Base-by-base conservation (phyloP, 2,113 vertebrate genomes). In the Dicentrarchus labrax region DNA sequence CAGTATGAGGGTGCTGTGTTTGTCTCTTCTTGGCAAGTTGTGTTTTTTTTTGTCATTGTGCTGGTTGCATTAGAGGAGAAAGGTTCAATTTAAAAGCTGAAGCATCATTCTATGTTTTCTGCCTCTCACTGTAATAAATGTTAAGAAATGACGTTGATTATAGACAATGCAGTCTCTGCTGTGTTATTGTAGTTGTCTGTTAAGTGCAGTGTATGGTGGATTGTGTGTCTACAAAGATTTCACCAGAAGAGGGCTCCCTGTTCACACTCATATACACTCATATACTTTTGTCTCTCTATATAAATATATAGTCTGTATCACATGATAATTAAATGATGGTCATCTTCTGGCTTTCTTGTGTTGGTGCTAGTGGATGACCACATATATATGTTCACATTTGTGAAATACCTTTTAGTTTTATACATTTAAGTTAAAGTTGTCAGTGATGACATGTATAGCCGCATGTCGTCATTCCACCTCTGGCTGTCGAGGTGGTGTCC, bases 171-270 rank as follows among this genome's bases (percentile, higher is more conserved):
- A 30, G 30, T 30, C 30, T 30, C 30, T 30, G n/a, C n/a, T n/a
- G n/a, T 30, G 30, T 30, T 3, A 30, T 30, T 30, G 30, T 30
- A 30, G 30, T 30, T 30, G 30, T 30, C 30, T 30, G 30, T 30
- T 30, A 30, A 30, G 30, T 24, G 57, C 22, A 8, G 12, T 39
- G 10, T n/a, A n/a, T n/a, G n/a, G n/a, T n/a, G n/a, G n/a, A n/a
- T n/a, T 39, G 10, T 30, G 30, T 30, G 30, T 30, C 30, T 30
- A 30, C 30, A 30, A 30, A 30, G 30, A 30, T 15, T 76, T 76
- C 54, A 77, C 77, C 81, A 84, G 56, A 11, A 80, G 77, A 73
- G 77, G 82, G 82, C 82, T 50, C 11, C 8, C 45, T 67, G 24
- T 61, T 86, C 65, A 51, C 62, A 73, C 5, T 0, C 1, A 70